These are phyloP conservation scores for Manis pentadactyla DNA, from an alignment of 2,797 vertebrate genomes.

Conservation along the genomic window DNA sequence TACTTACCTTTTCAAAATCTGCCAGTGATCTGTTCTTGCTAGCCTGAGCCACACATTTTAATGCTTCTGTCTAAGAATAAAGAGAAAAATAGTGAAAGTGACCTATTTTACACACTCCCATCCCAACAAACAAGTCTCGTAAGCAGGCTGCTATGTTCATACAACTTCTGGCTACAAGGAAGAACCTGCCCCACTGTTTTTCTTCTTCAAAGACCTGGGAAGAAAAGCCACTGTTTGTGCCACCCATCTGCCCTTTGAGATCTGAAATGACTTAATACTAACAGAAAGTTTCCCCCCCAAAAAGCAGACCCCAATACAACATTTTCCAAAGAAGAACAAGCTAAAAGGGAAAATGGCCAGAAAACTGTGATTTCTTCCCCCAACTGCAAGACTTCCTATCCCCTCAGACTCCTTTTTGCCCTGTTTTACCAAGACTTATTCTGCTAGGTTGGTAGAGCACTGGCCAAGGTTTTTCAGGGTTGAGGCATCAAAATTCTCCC, in stretches of 20 bases:
- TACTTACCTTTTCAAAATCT: conserved; percentile 97
- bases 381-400: neutral
- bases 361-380: neutral
- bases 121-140: neutral
- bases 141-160: neutral
- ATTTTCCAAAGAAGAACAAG: conserved; percentile 10
- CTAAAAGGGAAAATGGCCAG: conserved; percentile 30
- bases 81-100: conserved; percentile 49
- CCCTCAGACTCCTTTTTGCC: neutral
- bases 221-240: neutral
- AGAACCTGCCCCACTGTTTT: neutral
- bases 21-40: conserved; percentile 99
- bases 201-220: neutral
- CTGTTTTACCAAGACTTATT: conserved; percentile 5
- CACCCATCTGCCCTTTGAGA: conserved; percentile 43
- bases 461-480: neutral
- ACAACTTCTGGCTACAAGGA: neutral
- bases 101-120: conserved; percentile 11
- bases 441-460: neutral
- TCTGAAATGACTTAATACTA: neutral
- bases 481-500: conserved; percentile 5
- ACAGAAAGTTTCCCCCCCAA: neutral
- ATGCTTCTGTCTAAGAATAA: conserved; percentile 94
- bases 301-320: neutral
- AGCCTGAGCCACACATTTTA: conserved; percentile 97